phyloP scores from a whole-genome alignment of 2,888 invertebrate genomes.

The Orgyia antiqua region DNA sequence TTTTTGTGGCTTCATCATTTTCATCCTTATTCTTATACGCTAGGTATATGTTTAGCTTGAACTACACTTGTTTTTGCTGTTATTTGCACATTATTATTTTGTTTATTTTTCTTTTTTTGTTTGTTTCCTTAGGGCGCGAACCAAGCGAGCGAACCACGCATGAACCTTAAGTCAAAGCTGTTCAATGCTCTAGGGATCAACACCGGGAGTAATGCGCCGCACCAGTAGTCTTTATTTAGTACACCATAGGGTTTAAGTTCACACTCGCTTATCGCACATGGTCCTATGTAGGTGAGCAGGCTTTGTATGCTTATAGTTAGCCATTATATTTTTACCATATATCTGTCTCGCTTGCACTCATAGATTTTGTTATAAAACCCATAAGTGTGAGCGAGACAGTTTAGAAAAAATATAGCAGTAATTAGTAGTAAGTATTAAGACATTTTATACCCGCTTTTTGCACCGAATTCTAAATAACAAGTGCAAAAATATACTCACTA shows the following conservation, averaged over 20 bases:
- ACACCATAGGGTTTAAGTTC: constrained; percentile 25
- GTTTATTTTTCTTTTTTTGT: constrained; percentile 49
- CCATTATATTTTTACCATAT: neutral
- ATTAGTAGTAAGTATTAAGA: too few relatives aligned
- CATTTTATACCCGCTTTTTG: neutral
- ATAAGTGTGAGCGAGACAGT: neutral
- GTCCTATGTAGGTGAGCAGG: constrained; percentile 16
- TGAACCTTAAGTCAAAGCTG: constrained; percentile 90
- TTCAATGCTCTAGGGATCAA: constrained; percentile 91
- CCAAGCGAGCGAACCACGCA: constrained; percentile 83
- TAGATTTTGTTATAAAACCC: neutral
- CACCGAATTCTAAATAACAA: neutral
- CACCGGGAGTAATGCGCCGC: constrained; percentile 75
- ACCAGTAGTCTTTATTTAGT: constrained; percentile 58
- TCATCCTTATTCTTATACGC: constrained; percentile 9
- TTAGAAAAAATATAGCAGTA: too few relatives aligned
- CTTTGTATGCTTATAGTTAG: constrained; percentile 2
- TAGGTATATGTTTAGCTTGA: constrained; percentile 6
- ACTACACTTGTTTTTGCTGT: constrained; percentile 31
- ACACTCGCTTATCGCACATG: constrained; percentile 29
- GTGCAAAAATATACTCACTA: constrained; percentile 1
- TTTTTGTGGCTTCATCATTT: neutral
- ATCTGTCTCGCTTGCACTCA: constrained; percentile 1
- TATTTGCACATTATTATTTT: constrained; percentile 51
- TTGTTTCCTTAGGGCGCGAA: constrained; percentile 80